Conservation (phyloP, 1,140 invertebrate species). For the Linepithema humile region DNA sequence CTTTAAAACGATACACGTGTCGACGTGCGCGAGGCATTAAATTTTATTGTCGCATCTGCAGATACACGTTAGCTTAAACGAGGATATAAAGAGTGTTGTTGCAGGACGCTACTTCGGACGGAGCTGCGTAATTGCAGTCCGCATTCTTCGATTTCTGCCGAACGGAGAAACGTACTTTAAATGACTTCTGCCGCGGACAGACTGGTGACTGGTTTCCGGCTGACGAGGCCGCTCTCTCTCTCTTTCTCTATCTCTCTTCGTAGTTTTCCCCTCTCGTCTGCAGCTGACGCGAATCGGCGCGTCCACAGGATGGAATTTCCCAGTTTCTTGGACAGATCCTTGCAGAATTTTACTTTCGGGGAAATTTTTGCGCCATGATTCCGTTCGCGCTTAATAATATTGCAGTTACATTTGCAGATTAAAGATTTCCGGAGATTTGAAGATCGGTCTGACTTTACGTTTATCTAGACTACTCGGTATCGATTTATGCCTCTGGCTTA, state of each 20-base stretch:
- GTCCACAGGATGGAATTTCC: slow-evolving; percentile 44
- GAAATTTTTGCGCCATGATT: background rate
- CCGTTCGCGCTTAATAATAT: background rate
- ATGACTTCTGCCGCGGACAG: slow-evolving; percentile 65
- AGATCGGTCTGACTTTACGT: too few species aligned
- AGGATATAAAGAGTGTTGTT: slow-evolving; percentile 10
- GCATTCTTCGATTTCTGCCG: slow-evolving; percentile 42
- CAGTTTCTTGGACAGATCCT: slow-evolving; percentile 23
- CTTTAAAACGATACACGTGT: background rate
- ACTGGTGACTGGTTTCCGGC: slow-evolving; percentile 63
- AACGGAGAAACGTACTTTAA: slow-evolving; percentile 52
- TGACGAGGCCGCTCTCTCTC: slow-evolving; percentile 49
- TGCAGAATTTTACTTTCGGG: background rate
- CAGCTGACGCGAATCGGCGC: slow-evolving; percentile 14
- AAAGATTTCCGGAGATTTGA: too few species aligned
- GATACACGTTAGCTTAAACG: background rate
- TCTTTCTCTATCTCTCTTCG: slow-evolving; percentile 28
- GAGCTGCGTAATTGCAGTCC: slow-evolving; percentile 25
- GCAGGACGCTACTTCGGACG: background rate
- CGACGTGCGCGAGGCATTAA: background rate
- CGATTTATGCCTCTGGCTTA: background rate
- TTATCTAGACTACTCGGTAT: too few species aligned
- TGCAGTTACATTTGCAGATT: too few species aligned
- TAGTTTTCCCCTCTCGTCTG: background rate
- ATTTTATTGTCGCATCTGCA: slow-evolving; percentile 7